Conservation (phyloP, 2,113 vertebrate species). For the Maylandia zebra region DNA sequence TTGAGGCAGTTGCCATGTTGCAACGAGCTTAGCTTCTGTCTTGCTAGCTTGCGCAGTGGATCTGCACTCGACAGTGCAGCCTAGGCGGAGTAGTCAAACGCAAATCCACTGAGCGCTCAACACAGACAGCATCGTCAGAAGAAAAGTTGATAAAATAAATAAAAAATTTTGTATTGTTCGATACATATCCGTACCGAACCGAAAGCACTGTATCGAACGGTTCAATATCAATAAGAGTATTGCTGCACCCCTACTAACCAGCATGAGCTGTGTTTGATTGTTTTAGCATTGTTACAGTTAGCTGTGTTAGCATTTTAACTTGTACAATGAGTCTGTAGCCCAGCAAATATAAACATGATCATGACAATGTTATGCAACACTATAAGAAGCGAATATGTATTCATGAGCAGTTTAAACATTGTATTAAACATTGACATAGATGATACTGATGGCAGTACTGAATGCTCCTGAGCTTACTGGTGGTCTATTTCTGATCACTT, state of each 20-base stretch:
- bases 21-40: not conserved
- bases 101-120: not conserved
- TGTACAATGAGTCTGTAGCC: not conserved
- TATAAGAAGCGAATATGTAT: not conserved
- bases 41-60: not conserved
- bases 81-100: not conserved
- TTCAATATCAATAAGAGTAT: not conserved
- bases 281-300: not conserved
- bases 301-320: not conserved
- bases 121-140: not conserved
- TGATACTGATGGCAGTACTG: not conserved
- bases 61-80: not conserved
- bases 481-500: not conserved
- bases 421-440: not conserved
- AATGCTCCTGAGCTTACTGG: not conserved
- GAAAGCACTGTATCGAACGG: not conserved
- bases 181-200: not conserved
- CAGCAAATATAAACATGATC: not conserved
- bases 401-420: not conserved
- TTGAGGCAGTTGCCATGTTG: not conserved
- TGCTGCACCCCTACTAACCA: not conserved
- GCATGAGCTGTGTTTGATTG: not conserved
- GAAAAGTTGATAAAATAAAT: not conserved
- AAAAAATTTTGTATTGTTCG: accelerated
- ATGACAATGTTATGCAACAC: not conserved